Conservation (phyloP, 1,140 invertebrate species). For the Nephila pilipes region DNA sequence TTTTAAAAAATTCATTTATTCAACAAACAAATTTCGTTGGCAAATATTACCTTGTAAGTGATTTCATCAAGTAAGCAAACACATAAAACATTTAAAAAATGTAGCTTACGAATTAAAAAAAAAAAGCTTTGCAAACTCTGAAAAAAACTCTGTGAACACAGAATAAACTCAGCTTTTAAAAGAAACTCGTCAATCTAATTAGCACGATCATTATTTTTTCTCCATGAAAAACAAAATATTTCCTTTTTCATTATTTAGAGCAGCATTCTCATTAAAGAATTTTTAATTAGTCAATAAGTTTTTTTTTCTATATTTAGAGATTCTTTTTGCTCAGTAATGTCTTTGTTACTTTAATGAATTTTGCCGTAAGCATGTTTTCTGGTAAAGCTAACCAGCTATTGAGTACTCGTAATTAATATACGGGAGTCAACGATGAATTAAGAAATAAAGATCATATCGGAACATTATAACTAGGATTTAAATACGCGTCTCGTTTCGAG, state of each 20-base stretch:
- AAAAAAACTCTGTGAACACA: conserved; percentile 20
- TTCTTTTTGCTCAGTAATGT: conserved; percentile 21
- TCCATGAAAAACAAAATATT: conserved; percentile 63
- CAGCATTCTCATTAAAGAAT: conserved; percentile 73
- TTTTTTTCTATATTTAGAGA: conserved; percentile 49
- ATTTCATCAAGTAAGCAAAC: conserved; percentile 76
- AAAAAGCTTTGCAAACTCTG: conserved; percentile 23
- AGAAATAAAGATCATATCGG: conserved; percentile 42
- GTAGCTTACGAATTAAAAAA: conserved; percentile 39
- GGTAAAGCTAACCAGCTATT: conserved; percentile 61
- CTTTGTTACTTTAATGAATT: conserved; percentile 73
- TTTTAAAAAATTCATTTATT: conserved; percentile 37
- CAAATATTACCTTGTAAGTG: conserved; percentile 73
- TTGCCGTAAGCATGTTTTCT: conserved; percentile 47
- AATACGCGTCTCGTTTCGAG: background rate
- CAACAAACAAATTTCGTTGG: conserved; percentile 63
- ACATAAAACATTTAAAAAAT: conserved; percentile 58
- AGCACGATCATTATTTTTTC: conserved; percentile 74
- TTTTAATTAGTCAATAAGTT: conserved; percentile 76
- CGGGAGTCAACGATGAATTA: conserved; percentile 4
- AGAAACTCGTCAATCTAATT: conserved; percentile 75
- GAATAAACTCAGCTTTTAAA: conserved; percentile 71
- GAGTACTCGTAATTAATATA: conserved; percentile 58
- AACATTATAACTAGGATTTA: background rate
- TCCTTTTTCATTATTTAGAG: conserved; percentile 72